phyloP scores from a whole-genome alignment of 1,140 invertebrate species.

The Laodelphax striatellus region DNA sequence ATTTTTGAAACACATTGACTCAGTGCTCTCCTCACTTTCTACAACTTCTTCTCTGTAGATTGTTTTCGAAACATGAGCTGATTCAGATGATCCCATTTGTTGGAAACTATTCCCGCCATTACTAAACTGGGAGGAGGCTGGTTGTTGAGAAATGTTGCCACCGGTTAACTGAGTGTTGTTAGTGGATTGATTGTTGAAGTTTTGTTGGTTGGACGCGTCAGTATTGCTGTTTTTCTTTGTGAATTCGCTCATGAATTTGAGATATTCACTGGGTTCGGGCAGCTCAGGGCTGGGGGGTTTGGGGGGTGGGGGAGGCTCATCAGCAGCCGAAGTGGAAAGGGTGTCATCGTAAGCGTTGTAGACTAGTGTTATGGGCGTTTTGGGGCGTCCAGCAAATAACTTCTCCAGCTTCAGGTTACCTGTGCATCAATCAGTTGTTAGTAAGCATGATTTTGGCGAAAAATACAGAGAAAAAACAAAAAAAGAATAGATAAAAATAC shows the following conservation, averaged over 20 bases:
- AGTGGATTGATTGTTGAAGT: too few species aligned
- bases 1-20: too few species aligned
- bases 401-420: conserved; percentile 25
- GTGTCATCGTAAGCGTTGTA: conserved; percentile 21
- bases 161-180: too few species aligned
- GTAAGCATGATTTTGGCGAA: conserved; percentile 4
- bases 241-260: neutral
- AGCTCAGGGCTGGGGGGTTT: conserved; percentile 2
- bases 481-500: neutral
- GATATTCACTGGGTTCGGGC: conserved; percentile 6
- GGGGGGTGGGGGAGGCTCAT: conserved; percentile 1
- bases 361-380: conserved; percentile 23
- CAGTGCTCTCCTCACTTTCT: too few species aligned
- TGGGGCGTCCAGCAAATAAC: conserved; percentile 22
- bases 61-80: too few species aligned
- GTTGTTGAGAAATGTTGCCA: too few species aligned
- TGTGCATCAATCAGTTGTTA: conserved; percentile 14
- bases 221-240: neutral
- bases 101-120: too few species aligned
- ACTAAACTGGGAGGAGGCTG: too few species aligned
- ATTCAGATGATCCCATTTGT: too few species aligned
- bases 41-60: too few species aligned
- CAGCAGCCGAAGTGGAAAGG: conserved; percentile 6
- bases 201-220: too few species aligned
- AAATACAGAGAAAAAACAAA: conserved; percentile 1